Conservation (phyloP, 2,113 vertebrate genomes). For the Saguinus imperator region DNA sequence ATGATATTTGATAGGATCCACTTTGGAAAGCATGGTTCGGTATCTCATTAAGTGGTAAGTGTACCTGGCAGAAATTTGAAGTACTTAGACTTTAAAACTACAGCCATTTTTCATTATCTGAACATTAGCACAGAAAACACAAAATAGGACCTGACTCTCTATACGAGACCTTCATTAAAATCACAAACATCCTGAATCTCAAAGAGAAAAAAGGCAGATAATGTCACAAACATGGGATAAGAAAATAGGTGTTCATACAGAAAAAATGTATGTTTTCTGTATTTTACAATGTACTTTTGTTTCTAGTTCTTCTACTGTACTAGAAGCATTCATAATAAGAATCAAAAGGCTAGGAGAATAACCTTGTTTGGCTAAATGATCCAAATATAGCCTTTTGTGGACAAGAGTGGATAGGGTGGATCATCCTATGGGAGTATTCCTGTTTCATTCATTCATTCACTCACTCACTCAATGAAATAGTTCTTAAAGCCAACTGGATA, state of each 20-base stretch:
- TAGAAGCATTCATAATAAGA: slow-evolving; percentile 3
- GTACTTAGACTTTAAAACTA: slow-evolving; percentile 53
- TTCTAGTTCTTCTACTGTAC: background rate
- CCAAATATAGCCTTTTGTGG: background rate
- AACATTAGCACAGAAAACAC: background rate
- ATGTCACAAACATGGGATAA: background rate
- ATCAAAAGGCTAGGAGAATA: slow-evolving; percentile 15
- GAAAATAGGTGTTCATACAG: background rate
- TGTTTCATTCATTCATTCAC: background rate
- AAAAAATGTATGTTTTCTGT: background rate
- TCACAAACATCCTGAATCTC: slow-evolving; percentile 3
- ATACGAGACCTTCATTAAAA: slow-evolving; percentile 41
- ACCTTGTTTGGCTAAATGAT: slow-evolving; percentile 2
- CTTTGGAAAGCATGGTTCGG: slow-evolving; percentile 52
- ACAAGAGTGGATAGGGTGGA: background rate
- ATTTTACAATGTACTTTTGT: background rate
- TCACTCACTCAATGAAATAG: background rate
- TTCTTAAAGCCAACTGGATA: slow-evolving; percentile 8
- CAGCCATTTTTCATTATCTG: slow-evolving; percentile 43
- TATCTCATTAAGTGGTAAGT: slow-evolving; percentile 57
- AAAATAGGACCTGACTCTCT: slow-evolving; percentile 13
- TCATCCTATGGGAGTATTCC: background rate
- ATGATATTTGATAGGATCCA: slow-evolving; percentile 35
- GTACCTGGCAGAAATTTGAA: slow-evolving; percentile 42
- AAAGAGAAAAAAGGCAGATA: background rate